Base-by-base conservation (phyloP, 1,140 invertebrate genomes). In the Drosophila teissieri region DNA sequence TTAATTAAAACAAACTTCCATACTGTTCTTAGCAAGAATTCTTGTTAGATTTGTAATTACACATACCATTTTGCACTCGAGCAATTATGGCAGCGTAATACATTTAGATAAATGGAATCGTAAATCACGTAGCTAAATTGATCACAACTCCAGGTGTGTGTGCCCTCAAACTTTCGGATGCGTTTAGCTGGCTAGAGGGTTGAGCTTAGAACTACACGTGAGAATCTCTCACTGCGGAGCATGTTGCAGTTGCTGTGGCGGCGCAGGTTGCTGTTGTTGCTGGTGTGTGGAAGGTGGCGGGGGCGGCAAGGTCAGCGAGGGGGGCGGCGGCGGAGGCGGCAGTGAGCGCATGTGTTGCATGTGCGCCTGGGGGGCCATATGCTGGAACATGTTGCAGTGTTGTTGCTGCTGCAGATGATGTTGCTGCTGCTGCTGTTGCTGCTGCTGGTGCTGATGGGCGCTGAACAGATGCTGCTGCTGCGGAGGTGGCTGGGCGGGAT, bases 341-440 rank as follows among this genome's bases (percentile, higher is more conserved):
- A 82, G 45, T 27, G 86, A 80, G 17, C 84, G 81, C 76, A 90
- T 90, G 36, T 90, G 88, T 45, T 86, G 88, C 83, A 91, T 91
- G 45, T 91, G 89, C 34, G 89, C 88, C 55, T 91, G 89, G 12
- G 89, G 89, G 17, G 89, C 80, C 90, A 91, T 91, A 36, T 91
- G 90, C 73, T 91, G 86, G 64, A 91, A 91, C 90, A 91, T 91
- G 65, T 83, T 90, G 58, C 90, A 91, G 24, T 91, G 90, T 49
- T 91, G 90, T 55, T 91, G 90, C 4, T 79, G 80, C 39, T 74
- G 82, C 2, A 58, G 83, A 3, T 88, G 81, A 2, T 77, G 82
- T 5, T 78, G 82, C 27, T 86, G 80, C 40, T 78, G 78, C 14
- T 80, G 78, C 7, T 80, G 80, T 8, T 85, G 80, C 34, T 82